Base-by-base conservation (phyloP, 2,113 vertebrate species). In the Zosterops japonicus region DNA sequence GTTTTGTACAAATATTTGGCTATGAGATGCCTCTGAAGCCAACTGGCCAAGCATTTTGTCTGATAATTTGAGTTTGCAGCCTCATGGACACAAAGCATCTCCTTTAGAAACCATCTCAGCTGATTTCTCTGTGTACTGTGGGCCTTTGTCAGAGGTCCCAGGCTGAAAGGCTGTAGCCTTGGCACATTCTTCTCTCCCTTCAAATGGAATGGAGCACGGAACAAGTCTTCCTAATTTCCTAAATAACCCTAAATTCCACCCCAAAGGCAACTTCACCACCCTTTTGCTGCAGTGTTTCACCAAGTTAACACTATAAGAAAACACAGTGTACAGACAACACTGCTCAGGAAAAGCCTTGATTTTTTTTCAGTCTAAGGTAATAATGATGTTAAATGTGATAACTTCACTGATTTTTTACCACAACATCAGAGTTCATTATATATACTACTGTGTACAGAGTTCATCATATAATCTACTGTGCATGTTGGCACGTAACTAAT, bases 291-390 rank as follows among this genome's bases (percentile, higher is more conserved):
- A 1, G n/a, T 5, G 8, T 4, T 19, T 71, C 24, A 56, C 18
- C 27, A 63, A 70, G 14, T 4, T 39, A 61, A 74, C 13, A 78
- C 9, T 11, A 50, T 42, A 68, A 28, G 11, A 86, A 71, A 72
- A 61, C 9, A 53, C 1, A 3, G 28, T 6, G 44, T 76, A 46
- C 12, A 46, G 49, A 46, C 6, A 64, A 20, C 1, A 0, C 8
- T 35, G 23, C 35, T 72, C 31, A 44, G 80, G 42, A 88, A 64
- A 5, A 27, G 9, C 9, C 21, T 33, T 23, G 41, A 21, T 53
- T 9, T 31, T 35, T 35, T 25, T 87, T 23, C 1, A 74, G 15
- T 25, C 46, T 42, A 70, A 83, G 27, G 18, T 24, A 64, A 77
- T 2, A 75, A 69, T 53, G 19, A 82, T 36, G 24, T 24, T 59